These are phyloP conservation scores for Eumaeus atala DNA, from an alignment of 1,140 invertebrate genomes.

Conservation along the genomic window DNA sequence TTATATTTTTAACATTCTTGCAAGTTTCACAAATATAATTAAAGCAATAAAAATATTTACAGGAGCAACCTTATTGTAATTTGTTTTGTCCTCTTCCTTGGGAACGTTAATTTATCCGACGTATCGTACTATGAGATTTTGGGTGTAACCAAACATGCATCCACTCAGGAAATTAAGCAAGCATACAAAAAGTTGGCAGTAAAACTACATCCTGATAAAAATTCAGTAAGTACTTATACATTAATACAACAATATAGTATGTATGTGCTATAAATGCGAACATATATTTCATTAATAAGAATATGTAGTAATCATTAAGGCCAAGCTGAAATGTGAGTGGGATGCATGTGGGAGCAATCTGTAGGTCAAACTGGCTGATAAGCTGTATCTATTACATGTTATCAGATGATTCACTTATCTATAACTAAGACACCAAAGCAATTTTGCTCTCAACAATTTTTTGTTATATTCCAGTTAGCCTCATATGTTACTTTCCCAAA, in stretches of 20 bases:
- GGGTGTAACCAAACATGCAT: constrained; percentile 80
- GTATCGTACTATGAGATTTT: constrained; percentile 79
- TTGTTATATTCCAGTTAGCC: no score
- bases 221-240: constrained; percentile 76
- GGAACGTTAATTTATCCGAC: constrained; percentile 40
- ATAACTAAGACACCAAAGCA: no score
- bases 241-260: not conserved
- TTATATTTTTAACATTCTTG: no score
- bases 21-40: no score
- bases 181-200: constrained; percentile 89
- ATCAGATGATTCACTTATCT: no score
- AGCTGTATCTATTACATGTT: no score
- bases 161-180: constrained; percentile 83
- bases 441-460: no score
- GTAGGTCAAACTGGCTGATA: not conserved
- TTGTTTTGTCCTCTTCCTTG: constrained; percentile 23
- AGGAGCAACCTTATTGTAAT: constrained; percentile 46
- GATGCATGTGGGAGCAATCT: constrained; percentile 17
- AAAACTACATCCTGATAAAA: constrained; percentile 89
- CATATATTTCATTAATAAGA: not conserved
- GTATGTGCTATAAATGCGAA: not conserved
- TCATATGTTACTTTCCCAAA: no score
- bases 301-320: no score
- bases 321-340: constrained; percentile 15
- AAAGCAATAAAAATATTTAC: constrained; percentile 21